Percentiles rank a stretch among this genome's conserved stretches.
These are phyloP conservation scores for Orthonychiurus folsomi DNA, from an alignment of 2,888 invertebrate species.

Conservation along the genomic window DNA sequence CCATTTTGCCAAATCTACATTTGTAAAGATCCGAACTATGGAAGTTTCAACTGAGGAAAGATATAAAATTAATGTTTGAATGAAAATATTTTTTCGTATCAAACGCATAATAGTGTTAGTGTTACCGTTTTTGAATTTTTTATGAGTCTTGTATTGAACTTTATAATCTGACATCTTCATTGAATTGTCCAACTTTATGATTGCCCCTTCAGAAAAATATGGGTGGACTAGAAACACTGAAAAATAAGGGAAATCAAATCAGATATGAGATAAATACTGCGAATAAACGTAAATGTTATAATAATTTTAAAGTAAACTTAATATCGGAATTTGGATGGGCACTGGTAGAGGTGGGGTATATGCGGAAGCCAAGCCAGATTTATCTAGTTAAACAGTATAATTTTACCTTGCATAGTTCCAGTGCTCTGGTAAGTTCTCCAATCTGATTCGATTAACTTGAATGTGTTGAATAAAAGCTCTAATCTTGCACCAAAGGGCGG, in stretches of 20 bases:
- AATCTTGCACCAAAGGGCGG: conserved; percentile 12
- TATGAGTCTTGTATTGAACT: conserved; percentile 25
- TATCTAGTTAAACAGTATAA: too few species aligned
- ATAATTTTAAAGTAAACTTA: too few species aligned
- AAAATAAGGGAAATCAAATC: conserved; percentile 12
- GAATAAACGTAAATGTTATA: background rate
- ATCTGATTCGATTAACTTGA: conserved; percentile 8
- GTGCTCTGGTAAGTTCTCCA: too few species aligned
- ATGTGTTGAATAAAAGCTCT: conserved; percentile 10
- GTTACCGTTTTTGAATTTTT: conserved; percentile 20
- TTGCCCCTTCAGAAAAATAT: conserved; percentile 29
- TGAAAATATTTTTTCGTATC: background rate
- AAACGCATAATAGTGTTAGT: too few species aligned
- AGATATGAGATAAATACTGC: conserved; percentile 8
- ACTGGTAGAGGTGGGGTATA: too few species aligned
- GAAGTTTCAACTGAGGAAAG: conserved; percentile 16
- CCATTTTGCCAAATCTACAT: conserved; percentile 15
- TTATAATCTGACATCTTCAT: conserved; percentile 26
- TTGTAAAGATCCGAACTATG: conserved; percentile 25
- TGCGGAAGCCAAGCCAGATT: too few species aligned
- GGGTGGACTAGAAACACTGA: conserved; percentile 27
- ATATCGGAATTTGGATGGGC: too few species aligned
- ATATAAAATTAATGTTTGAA: conserved; percentile 6
- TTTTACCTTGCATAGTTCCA: too few species aligned
- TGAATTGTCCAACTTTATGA: conserved; percentile 15